Conservation (phyloP, 2,113 vertebrate species). For the Leuciscus idus region DNA sequence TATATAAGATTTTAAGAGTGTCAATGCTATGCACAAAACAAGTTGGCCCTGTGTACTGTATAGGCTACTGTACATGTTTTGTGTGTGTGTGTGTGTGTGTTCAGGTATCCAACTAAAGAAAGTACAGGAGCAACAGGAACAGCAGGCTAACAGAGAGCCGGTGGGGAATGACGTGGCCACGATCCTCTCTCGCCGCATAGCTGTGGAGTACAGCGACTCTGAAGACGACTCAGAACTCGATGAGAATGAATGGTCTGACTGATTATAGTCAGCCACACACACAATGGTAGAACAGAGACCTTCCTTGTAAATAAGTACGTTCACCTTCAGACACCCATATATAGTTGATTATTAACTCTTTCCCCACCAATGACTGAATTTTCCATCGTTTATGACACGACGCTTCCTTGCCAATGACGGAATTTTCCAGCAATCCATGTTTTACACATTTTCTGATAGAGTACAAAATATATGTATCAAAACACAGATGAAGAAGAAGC, state of each 20-base stretch:
- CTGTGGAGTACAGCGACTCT: slow-evolving; percentile 82
- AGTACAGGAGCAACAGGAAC: slow-evolving; percentile 85
- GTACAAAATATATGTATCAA: no score
- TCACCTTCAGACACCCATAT: background rate
- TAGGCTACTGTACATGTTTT: background rate
- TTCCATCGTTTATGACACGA: no score
- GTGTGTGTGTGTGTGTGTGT: slow-evolving; percentile 30
- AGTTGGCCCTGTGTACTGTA: background rate
- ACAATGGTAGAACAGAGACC: background rate
- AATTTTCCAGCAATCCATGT: no score
- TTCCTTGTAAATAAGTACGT: background rate
- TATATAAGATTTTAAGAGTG: background rate
- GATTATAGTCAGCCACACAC: slow-evolving; percentile 29
- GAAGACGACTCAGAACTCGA: slow-evolving; percentile 85
- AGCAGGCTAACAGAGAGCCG: slow-evolving; percentile 80
- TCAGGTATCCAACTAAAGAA: slow-evolving; percentile 86
- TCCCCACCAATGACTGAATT: no score
- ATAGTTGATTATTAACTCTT: background rate
- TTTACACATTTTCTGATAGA: no score
- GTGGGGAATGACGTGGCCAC: slow-evolving; percentile 84
- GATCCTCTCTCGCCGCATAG: slow-evolving; percentile 75
- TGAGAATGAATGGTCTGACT: slow-evolving; percentile 83
- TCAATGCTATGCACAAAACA: background rate
- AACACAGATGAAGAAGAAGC: no score
- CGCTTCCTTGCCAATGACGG: no score